Conservation (phyloP, 92 coral and sea anemone species). For the Siderastrea siderea region DNA sequence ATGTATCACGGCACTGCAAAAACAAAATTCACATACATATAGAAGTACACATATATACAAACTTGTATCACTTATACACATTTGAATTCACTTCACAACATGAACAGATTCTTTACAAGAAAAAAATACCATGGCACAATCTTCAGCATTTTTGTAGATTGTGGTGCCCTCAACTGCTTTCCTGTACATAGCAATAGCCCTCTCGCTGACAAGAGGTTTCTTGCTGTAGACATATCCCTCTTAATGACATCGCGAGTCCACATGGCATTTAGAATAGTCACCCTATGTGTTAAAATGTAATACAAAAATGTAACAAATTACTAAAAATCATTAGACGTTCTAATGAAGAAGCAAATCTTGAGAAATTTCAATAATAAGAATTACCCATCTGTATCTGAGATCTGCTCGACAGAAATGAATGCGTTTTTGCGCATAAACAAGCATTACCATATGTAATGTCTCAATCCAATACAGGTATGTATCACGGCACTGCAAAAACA, state of each 20-base stretch:
- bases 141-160: conserved; percentile 3
- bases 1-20: conserved; percentile 5
- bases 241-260: background rate
- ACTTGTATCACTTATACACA: too few relatives aligned
- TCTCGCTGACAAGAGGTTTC: background rate
- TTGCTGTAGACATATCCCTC: background rate
- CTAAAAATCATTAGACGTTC: background rate
- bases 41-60: too few relatives aligned
- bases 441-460: conserved; percentile 21
- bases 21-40: background rate
- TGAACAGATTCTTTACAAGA: background rate
- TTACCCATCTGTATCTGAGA: background rate
- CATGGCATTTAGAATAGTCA: background rate
- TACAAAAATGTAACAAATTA: background rate
- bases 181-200: conserved; percentile 10
- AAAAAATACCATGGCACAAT: background rate
- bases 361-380: background rate
- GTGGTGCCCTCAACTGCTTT: background rate
- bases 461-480: conserved; percentile 16
- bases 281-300: background rate
- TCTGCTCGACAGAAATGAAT: conserved; percentile 10
- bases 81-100: background rate
- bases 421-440: conserved; percentile 17
- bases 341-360: background rate
- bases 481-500: background rate